These are phyloP conservation scores for Tipula lateralis DNA, from an alignment of 2,888 invertebrate species.

Conservation along the genomic window DNA sequence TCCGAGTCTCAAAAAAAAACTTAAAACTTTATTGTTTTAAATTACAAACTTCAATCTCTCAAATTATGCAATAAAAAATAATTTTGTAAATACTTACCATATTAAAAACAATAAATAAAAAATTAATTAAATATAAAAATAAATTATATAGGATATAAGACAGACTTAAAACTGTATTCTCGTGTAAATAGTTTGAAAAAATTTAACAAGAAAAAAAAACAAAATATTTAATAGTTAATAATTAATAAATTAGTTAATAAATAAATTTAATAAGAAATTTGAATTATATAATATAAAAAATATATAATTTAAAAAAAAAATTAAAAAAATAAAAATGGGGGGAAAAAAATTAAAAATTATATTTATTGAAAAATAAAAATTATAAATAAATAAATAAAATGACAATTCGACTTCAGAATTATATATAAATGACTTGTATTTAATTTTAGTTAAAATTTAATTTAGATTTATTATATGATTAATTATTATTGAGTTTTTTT, in stretches of 20 bases:
- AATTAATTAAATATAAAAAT: constrained; percentile 12
- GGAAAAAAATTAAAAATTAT: background rate
- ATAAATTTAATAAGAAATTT: constrained; percentile 26
- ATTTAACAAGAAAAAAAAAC: background rate
- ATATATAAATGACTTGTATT: background rate
- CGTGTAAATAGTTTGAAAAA: constrained; percentile 27
- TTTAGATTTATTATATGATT: background rate
- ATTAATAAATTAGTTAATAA: constrained; percentile 25
- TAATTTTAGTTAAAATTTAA: constrained; percentile 4
- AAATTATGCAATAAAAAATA: background rate
- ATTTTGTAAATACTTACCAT: background rate
- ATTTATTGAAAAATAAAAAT: background rate
- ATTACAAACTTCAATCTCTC: background rate
- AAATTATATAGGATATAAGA: background rate
- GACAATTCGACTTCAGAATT: background rate
- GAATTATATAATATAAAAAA: background rate
- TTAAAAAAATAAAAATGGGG: background rate
- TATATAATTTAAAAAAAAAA: background rate
- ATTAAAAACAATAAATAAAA: background rate
- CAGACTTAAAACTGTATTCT: constrained; percentile 20
- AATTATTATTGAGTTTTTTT: background rate
- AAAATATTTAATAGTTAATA: constrained; percentile 24
- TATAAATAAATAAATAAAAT: background rate
- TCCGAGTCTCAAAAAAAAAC: background rate
- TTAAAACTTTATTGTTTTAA: background rate